phyloP scores from a whole-genome alignment of 2,797 vertebrate genomes.

The Pseudocheirus occidentalis region DNA sequence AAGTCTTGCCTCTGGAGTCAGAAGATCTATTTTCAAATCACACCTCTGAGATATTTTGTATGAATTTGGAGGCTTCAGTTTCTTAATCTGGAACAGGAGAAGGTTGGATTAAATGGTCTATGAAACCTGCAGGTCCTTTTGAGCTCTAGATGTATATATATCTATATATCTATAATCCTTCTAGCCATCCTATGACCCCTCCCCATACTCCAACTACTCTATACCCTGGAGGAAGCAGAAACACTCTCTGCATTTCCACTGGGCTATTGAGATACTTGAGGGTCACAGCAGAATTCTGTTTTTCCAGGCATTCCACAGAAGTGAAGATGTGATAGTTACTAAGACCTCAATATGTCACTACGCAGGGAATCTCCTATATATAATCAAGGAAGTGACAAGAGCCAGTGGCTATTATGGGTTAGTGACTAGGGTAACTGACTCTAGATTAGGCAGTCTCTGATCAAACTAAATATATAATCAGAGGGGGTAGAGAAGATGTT shows the following conservation, averaged over 20 bases:
- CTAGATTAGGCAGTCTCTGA: background rate
- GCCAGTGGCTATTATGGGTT: fast-evolving
- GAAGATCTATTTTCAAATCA: background rate
- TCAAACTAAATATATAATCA: background rate
- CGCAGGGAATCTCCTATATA: background rate
- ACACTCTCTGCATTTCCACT: background rate
- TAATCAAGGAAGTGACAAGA: background rate
- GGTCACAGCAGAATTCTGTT: background rate
- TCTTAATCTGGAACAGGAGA: background rate
- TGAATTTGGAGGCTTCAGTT: background rate
- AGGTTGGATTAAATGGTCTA: background rate
- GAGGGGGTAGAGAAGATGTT: background rate
- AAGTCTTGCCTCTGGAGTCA: background rate
- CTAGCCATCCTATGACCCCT: background rate
- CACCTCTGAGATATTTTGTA: background rate
- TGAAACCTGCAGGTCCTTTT: background rate
- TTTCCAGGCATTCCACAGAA: background rate
- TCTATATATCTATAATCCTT: background rate
- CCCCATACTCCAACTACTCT: background rate
- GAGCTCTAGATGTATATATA: background rate
- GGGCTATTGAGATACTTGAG: background rate
- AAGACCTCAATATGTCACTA: background rate
- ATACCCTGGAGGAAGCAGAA: background rate
- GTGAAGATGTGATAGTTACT: background rate
- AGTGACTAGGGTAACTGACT: background rate